A percentile compares a stretch with the other conserved stretches of the same genome.
Conservation (phyloP, 2,888 invertebrate genomes). For the Phortica magna region DNA sequence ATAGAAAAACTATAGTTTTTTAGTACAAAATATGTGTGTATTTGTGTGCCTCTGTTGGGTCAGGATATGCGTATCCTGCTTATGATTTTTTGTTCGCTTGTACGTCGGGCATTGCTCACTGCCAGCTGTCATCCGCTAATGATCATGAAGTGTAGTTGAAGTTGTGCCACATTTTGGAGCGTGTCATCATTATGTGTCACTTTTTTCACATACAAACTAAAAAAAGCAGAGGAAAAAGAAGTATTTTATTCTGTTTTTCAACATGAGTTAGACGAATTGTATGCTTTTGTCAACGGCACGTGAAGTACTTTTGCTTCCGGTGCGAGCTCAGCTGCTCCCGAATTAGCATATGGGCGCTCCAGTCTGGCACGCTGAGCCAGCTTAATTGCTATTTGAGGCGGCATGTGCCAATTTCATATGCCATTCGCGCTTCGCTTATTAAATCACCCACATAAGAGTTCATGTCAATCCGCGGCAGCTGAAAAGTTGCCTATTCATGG, state of each 20-base stretch:
- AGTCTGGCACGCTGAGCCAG: neutral
- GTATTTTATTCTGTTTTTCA: neutral
- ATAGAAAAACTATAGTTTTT: constrained; percentile 65
- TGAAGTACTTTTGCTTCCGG: constrained; percentile 22
- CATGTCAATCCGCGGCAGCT: neutral
- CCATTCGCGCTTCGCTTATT: neutral
- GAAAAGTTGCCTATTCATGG: constrained; percentile 9
- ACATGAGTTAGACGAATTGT: constrained; percentile 1
- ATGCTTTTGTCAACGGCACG: constrained; percentile 18
- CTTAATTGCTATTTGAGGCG: constrained; percentile 10
- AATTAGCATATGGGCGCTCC: constrained; percentile 29
- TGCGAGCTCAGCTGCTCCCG: constrained; percentile 17
- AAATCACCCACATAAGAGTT: constrained; percentile 26
- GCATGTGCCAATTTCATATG: constrained; percentile 5
- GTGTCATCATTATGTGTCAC: constrained; percentile 27
- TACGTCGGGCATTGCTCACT: neutral
- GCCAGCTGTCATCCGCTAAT: constrained; percentile 27
- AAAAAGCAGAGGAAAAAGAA: neutral
- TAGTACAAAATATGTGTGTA: constrained; percentile 3
- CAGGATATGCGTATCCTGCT: constrained; percentile 29
- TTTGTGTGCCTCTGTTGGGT: neutral
- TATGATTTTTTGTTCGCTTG: neutral
- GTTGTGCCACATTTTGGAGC: constrained; percentile 16
- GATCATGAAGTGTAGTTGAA: constrained; percentile 1
- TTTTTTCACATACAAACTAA: constrained; percentile 6